These are phyloP conservation scores for Drosophila vallismaia DNA, from an alignment of 2,888 invertebrate species.

Conservation along the genomic window DNA sequence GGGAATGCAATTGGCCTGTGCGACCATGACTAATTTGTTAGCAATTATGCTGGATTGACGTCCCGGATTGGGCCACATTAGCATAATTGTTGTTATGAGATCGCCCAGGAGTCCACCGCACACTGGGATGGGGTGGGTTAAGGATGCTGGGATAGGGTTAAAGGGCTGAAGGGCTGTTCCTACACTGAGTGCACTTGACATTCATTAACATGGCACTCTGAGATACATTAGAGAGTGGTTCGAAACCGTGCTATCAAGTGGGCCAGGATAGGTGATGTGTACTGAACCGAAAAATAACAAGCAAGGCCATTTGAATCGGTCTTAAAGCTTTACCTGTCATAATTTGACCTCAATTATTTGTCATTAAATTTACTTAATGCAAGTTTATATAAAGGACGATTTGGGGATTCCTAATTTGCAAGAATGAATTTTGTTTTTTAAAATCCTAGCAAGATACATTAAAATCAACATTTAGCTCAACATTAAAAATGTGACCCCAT, in stretches of 20 bases:
- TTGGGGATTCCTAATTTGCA: no score
- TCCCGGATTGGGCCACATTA: constrained; percentile 66
- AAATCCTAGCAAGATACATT: no score
- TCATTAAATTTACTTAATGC: not conserved
- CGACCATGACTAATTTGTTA: constrained; percentile 75
- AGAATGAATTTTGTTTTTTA: no score
- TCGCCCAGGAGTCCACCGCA: constrained; percentile 33
- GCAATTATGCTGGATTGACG: constrained; percentile 76
- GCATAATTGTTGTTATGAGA: constrained; percentile 72
- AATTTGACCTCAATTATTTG: not conserved
- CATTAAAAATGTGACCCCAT: not conserved
- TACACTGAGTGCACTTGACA: constrained; percentile 38
- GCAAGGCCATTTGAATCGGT: not conserved
- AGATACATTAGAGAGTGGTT: constrained; percentile 19
- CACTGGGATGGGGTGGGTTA: not conserved
- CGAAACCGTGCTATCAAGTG: not conserved
- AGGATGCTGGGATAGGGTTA: not conserved
- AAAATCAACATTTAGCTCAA: no score
- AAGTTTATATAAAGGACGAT: not conserved
- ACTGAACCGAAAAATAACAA: constrained; percentile 21
- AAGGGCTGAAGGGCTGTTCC: constrained; percentile 3
- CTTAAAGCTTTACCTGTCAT: not conserved
- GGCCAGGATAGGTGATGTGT: not conserved
- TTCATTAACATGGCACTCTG: constrained; percentile 42
- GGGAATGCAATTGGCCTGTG: constrained; percentile 34